phyloP scores from a whole-genome alignment of 1,140 invertebrate genomes.

The Megalopta genalis region DNA sequence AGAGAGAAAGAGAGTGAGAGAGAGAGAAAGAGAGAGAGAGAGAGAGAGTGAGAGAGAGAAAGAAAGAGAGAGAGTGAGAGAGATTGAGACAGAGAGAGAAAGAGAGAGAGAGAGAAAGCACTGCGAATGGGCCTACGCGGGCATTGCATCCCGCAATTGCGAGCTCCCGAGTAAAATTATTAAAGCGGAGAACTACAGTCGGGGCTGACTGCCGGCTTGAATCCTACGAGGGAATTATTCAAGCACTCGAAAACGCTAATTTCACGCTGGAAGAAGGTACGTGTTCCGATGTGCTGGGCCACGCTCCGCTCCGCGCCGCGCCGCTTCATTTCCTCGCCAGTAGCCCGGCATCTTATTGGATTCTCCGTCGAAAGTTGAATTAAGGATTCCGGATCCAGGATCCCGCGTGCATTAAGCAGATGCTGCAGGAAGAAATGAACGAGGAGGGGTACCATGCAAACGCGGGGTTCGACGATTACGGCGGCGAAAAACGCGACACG shows the following conservation, averaged over 20 bases:
- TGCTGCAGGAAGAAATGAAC: no score
- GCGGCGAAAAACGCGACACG: no score
- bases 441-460: no score
- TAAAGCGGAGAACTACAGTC: slow-evolving; percentile 52
- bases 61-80: no score
- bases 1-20: no score
- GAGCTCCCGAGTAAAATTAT: slow-evolving; percentile 50
- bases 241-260: slow-evolving; percentile 61
- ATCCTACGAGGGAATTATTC: slow-evolving; percentile 56
- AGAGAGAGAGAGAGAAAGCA: not conserved
- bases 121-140: not conserved
- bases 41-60: no score
- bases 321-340: slow-evolving; percentile 39
- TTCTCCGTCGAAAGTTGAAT: slow-evolving; percentile 52
- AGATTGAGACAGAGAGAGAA: no score
- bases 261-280: slow-evolving; percentile 36
- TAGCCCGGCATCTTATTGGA: slow-evolving; percentile 48
- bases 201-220: not conserved
- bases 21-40: no score
- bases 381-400: slow-evolving; percentile 28
- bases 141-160: slow-evolving; percentile 47
- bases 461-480: no score
- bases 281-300: not conserved
- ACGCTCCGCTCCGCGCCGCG: not conserved
- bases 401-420: not conserved